phyloP scores from a whole-genome alignment of 2,888 invertebrate genomes.

The Tanypteryx hageni region DNA sequence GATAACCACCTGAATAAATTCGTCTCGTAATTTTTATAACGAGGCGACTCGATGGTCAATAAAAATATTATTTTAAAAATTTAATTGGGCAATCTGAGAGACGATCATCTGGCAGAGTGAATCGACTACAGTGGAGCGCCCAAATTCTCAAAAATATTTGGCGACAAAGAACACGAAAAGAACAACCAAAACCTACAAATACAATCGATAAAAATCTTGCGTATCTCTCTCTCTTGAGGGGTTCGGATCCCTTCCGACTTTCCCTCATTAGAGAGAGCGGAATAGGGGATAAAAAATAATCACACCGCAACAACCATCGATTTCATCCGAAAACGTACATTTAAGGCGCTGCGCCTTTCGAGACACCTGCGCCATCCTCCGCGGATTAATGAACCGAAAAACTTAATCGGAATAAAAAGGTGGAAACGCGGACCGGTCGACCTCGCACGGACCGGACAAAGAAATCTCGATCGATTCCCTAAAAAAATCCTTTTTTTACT shows the following conservation, averaged over 20 bases:
- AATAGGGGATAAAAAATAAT: neutral
- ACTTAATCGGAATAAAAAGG: neutral
- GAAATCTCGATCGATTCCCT: neutral
- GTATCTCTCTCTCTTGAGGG: too few species aligned
- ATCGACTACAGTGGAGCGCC: too few species aligned
- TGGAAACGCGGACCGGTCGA: neutral
- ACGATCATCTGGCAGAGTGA: too few species aligned
- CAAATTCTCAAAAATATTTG: too few species aligned
- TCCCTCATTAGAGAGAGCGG: neutral
- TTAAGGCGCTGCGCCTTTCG: slow-evolving; percentile 24
- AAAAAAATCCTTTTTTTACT: neutral
- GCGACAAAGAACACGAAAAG: too few species aligned
- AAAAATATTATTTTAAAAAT: too few species aligned
- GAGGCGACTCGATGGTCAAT: too few species aligned
- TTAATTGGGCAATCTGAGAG: too few species aligned
- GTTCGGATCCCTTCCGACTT: neutral
- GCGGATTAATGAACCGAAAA: neutral
- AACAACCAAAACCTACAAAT: too few species aligned
- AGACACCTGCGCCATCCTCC: neutral
- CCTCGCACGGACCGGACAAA: neutral
- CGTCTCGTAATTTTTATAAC: too few species aligned
- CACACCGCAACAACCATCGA: neutral
- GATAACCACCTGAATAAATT: too few species aligned
- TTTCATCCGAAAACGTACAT: neutral
- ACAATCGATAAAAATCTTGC: too few species aligned